Evolutionary conservation across 2,797 vertebrate species (phyloP), one percentile per base, ranked within the genome.

Genomic region (Spondyliosoma cantharus): DNA sequence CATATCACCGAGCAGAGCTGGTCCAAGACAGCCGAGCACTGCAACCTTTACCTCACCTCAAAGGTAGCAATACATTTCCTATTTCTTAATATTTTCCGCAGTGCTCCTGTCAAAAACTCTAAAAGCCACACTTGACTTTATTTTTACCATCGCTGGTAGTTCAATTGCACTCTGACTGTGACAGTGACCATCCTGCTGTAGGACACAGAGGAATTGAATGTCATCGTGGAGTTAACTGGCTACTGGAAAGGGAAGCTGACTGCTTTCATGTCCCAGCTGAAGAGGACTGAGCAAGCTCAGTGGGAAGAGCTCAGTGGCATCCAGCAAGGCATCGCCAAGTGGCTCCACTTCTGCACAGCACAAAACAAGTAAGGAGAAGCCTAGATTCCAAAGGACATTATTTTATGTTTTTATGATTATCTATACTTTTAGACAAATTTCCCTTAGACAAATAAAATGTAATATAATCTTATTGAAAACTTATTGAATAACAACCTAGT

Each of bases 1-100:
- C 94, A 95, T 61, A 46, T 94, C 50, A 93, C 87, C 75, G 95
- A 95, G 88, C 96, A 96, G 88, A 87, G 86, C 68, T 96, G 97
- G 96, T 91, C 69, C 76, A 94, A 93, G 71, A 71, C 92, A 8
- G 92, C 95, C 43, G 92, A 95, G 63, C 94, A 95, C 89, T 96
- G 96, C 84, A 79, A 91, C 45, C 71, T 91, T 29, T 72, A 94
- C 53, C 79, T 97, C 46, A 86, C 90, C 19, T 90, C 92, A 64
- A 94, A 96, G 96, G 97, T 97, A 94, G 37, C 53, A 63, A 12
- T 11, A 6, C 16, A 42, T 11, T 53, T 72, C 29, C 43, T 45
- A 1, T 29, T 54, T n/a, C 20, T 50, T 19, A 29, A 14, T 52
- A 15, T 27, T 48, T 60, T 63, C 24, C 24, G 3, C 20, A 4